Evolutionary conservation across 2,797 vertebrate genomes (phyloP).

Genomic region (Odontamblyopus lacepedii): DNA sequence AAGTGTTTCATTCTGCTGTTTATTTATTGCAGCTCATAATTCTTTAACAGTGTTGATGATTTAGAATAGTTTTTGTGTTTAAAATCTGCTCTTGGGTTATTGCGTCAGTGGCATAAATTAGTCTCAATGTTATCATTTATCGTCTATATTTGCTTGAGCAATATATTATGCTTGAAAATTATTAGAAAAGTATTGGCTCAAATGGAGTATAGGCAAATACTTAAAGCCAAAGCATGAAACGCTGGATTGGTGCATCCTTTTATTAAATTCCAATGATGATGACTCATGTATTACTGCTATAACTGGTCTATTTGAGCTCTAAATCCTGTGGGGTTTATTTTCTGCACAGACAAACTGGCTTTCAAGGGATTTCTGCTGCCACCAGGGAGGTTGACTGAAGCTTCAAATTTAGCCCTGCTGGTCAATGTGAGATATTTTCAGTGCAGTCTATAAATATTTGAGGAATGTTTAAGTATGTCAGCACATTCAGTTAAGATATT

Average conservation of each 20-base stretch:
- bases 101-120: too few relatives aligned
- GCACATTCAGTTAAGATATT: conserved; percentile 1
- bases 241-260: conserved; percentile 11
- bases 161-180: too few relatives aligned
- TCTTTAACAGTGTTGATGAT: too few relatives aligned
- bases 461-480: background rate
- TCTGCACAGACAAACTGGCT: conserved; percentile 32
- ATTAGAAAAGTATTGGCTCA: too few relatives aligned
- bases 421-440: conserved; percentile 15
- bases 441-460: conserved; percentile 14
- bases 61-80: too few relatives aligned
- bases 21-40: too few relatives aligned
- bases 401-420: conserved; percentile 26
- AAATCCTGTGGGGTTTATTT: conserved; percentile 30
- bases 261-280: conserved; percentile 40
- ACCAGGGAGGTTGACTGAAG: conserved; percentile 23
- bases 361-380: conserved; percentile 45
- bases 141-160: too few relatives aligned
- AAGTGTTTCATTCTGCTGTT: too few relatives aligned
- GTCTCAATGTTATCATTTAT: too few relatives aligned
- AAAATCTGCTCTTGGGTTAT: too few relatives aligned
- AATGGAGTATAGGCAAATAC: background rate
- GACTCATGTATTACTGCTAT: conserved; percentile 48
- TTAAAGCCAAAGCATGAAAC: background rate
- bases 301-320: conserved; percentile 38